Base-by-base conservation (phyloP, 2,888 invertebrate genomes). In the Podotricha telesiphe region DNA sequence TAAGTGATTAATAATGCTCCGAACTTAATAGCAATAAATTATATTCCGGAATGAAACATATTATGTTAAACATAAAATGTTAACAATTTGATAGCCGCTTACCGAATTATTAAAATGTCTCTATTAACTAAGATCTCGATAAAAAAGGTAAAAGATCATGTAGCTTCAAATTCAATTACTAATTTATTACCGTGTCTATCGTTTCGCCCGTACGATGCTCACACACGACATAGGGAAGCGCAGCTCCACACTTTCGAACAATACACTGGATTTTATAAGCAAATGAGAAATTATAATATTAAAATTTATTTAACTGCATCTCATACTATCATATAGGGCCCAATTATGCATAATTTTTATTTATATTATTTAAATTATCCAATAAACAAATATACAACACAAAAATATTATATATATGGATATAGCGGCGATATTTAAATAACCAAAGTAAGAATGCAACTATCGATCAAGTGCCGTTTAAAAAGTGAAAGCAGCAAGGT, bases 401-500 rank as follows among this genome's bases (percentile, higher is more conserved):
- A 15, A 10, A 37, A 48, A n/a, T 58, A 17, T 48, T 22, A 59
- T 58, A 28, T 6, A 28, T 6, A 17, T 37, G 59, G 40, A 63
- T 63, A 55, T 55, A 48, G 62, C 37, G 50, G 53, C 19, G 22
- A 22, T n/a, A 62, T 48, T 56, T 51, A 61, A 59, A 61, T 50
- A 51, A 58, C 37, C 47, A 63, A 47, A 19, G 20, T 65, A 65
- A 64, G 50, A 65, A 58, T 62, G 63, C 62, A 58, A 37, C 42
- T 64, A 76, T 77, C 72, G 77, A 79, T 77, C 67, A 70, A 68
- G 67, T 68, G 67, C 61, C 69, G 67, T 73, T 70, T 72, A 72
- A 77, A 77, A 80, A 82, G 82, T 80, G 82, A 82, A 82, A 82
- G 82, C 68, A 69, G 69, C 72, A 63, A 73, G 74, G 70, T 76